Evolutionary conservation across 2,888 invertebrate species (phyloP), one percentile per base, ranked within the genome.

Genomic region (Mythimna albipuncta): DNA sequence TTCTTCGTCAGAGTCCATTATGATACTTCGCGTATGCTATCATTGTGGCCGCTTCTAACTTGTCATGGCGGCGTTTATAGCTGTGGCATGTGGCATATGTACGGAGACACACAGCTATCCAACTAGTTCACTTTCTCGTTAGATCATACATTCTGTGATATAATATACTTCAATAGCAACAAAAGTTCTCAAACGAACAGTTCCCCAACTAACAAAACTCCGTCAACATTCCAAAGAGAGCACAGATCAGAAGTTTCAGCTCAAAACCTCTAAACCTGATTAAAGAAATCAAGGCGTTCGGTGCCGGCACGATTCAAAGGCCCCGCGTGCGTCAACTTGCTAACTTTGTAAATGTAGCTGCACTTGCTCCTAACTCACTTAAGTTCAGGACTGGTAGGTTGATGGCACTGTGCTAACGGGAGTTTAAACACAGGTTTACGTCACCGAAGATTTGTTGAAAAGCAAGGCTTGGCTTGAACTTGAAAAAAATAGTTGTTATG

Each of bases 341-440:
- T 85, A 86, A 86, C 86, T 86, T 84, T 76, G 83, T 84, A 80
- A 86, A 86, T 81, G 82, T 79, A 75, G 75, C 71, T 84, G 86
- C 82, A 86, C 79, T 87, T 86, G 79, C 64, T 72, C 61, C 75
- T 86, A 87, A 87, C 86, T 86, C 77, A 80, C 64, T 86, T 87
- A 84, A 81, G 79, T 87, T 80, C 62, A 59, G 74, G 74, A 73
- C 77, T 79, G 67, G 64, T 38, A 44, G 47, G n/a, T 61, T 47
- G 64, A 55, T 0, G 47, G 44, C 38, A 70, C 82, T 21, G 19
- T 59, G 19, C 5, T 74, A 58, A 68, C 73, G 32, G 16, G 16
- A 35, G 67, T 44, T 80, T 62, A 47, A 1, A 6, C 47, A 47
- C 47, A 16, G 16, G 5, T 47, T 47, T 16, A 38, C 9, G 16